Evolutionary conservation across 2,797 vertebrate genomes (phyloP).

Genomic region (Danionella dracula): DNA sequence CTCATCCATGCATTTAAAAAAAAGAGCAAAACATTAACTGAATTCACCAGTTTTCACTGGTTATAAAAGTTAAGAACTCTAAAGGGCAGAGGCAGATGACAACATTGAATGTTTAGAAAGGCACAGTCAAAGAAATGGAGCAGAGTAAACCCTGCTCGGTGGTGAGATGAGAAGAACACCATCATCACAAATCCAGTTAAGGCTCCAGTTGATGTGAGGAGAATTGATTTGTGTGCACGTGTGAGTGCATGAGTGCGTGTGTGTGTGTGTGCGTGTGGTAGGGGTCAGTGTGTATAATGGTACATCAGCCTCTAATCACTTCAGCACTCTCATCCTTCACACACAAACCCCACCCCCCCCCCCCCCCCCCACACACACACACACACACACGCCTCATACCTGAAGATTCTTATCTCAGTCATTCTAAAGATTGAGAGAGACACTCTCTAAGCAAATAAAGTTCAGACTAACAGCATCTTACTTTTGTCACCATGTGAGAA

Average conservation of each 20-base stretch:
- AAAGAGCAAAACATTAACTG: too few species aligned
- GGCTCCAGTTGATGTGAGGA: slow-evolving; percentile 14
- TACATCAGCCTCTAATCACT: slow-evolving; percentile 28
- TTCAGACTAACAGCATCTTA: slow-evolving; percentile 23
- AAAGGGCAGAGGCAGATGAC: background rate
- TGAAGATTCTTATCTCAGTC: slow-evolving; percentile 14
- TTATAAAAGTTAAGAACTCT: too few species aligned
- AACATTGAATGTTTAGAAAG: background rate
- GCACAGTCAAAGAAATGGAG: background rate
- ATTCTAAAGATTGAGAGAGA: slow-evolving; percentile 11
- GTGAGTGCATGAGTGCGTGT: slow-evolving; percentile 1
- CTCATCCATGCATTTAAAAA: too few species aligned
- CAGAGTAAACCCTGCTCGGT: too few species aligned
- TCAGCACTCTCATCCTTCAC: background rate
- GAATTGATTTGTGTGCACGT: slow-evolving; percentile 20
- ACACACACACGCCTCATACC: too few species aligned
- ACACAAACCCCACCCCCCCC: slow-evolving; percentile 2
- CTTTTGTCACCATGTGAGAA: slow-evolving; percentile 2
- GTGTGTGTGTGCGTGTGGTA: background rate
- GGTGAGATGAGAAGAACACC: slow-evolving; percentile 20
- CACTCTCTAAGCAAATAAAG: slow-evolving; percentile 5
- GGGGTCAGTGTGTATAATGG: slow-evolving; percentile 35
- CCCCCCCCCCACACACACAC: too few species aligned
- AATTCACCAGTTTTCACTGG: too few species aligned
- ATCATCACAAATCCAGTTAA: slow-evolving; percentile 34